Conservation (phyloP, 2,888 invertebrate species). For the Digitonthophagus gazella region DNA sequence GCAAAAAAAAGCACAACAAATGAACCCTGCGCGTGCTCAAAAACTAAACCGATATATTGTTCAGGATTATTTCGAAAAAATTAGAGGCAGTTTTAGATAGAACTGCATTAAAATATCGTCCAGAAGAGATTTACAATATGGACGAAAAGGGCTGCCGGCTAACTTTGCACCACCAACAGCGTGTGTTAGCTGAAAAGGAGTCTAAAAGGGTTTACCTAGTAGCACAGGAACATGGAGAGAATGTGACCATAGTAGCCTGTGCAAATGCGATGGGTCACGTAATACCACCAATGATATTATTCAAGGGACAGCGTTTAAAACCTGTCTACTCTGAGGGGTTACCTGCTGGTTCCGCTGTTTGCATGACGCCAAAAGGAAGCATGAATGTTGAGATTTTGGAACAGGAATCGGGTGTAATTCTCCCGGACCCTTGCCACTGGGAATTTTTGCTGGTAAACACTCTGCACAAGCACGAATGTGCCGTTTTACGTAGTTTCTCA, state of each 20-base stretch:
- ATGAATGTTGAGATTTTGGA: too few relatives aligned
- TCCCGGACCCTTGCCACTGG: too few relatives aligned
- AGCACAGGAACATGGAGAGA: conserved; percentile 41
- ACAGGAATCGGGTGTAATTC: too few relatives aligned
- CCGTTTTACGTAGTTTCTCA: too few relatives aligned
- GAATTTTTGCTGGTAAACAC: too few relatives aligned
- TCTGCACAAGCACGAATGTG: too few relatives aligned
- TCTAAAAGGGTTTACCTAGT: conserved; percentile 37
- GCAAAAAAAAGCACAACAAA: conserved; percentile 3
- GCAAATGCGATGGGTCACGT: conserved; percentile 36
- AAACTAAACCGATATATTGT: conserved; percentile 16
- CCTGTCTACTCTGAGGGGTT: conserved; percentile 32
- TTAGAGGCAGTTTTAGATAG: conserved; percentile 9
- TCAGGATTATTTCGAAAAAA: conserved; percentile 17
- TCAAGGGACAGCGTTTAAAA: conserved; percentile 28
- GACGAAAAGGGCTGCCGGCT: conserved; percentile 39
- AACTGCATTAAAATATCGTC: conserved; percentile 13
- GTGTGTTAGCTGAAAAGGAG: conserved; percentile 37
- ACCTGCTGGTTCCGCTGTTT: conserved; percentile 30
- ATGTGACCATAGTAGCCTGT: conserved; percentile 39
- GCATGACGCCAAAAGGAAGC: conserved; percentile 35
- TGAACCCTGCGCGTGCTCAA: conserved; percentile 9
- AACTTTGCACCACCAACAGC: conserved; percentile 36
- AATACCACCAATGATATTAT: conserved; percentile 25
- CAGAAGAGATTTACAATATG: conserved; percentile 30